Percentiles rank a stretch among this genome's conserved stretches.
Conservation (phyloP, 2,888 invertebrate species). For the Tiliacea aurago region DNA sequence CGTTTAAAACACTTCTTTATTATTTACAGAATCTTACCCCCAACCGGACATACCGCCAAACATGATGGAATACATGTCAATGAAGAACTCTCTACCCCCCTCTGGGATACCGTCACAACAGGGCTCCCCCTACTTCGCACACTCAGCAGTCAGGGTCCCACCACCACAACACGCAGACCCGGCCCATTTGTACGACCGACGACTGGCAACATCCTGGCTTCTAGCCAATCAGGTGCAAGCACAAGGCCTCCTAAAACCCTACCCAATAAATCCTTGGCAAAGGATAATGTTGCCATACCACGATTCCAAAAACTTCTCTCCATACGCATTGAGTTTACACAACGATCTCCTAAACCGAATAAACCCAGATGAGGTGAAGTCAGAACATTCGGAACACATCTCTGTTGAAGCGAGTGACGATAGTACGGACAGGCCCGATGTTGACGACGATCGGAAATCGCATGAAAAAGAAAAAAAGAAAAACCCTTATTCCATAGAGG, state of each 20-base stretch:
- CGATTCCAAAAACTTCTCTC: conserved; percentile 82
- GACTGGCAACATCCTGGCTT: conserved; percentile 90
- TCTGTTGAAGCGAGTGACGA: conserved; percentile 91
- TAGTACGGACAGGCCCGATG: conserved; percentile 90
- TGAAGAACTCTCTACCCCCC: conserved; percentile 80
- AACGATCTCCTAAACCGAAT: conserved; percentile 83
- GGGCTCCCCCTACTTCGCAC: conserved; percentile 84
- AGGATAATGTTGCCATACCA: conserved; percentile 90
- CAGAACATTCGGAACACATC: conserved; percentile 86
- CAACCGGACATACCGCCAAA: conserved; percentile 83
- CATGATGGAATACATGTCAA: conserved; percentile 87
- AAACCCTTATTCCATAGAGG: conserved; percentile 97
- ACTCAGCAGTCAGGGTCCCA: conserved; percentile 83
- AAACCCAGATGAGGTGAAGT: conserved; percentile 84
- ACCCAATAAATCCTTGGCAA: conserved; percentile 90
- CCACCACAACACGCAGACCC: conserved; percentile 81
- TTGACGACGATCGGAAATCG: conserved; percentile 80
- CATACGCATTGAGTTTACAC: conserved; percentile 83
- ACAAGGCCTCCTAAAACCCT: conserved; percentile 87
- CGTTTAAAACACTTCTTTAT: neutral
- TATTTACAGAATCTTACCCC: conserved; percentile 83
- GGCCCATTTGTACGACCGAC: conserved; percentile 82
- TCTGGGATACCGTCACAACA: conserved; percentile 76
- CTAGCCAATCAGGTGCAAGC: conserved; percentile 89
- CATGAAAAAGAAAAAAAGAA: conserved; percentile 91